Evolutionary conservation across 2,888 invertebrate genomes (phyloP), one percentile per base, ranked within the genome.

Genomic region (Dasypolia templi): DNA sequence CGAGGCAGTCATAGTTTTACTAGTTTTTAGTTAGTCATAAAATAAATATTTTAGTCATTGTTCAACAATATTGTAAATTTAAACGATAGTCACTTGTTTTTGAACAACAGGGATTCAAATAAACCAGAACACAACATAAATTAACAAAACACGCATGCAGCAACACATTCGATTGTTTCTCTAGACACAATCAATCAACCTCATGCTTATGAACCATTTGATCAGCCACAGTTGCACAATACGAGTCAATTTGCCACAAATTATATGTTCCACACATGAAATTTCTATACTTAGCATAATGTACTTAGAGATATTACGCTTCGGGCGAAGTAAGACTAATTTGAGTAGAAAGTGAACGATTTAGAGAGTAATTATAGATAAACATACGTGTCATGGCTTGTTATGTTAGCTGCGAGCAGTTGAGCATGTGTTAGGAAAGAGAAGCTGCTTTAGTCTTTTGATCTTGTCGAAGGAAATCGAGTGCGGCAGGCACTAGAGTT

Each of bases 261-360:
- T 91, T 91, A 92, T 87, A 89, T 79, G 74, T 78, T 81, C 75
- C 80, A 84, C 80, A 73, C 79, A 74, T 78, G 72, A 82, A 87
- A 87, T 87, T 82, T 81, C 86, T 86, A 84, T 89, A 87, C 85
- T 87, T 81, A 80, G 75, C 64, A 76, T 75, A 73, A 69, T 66
- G 81, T 87, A 83, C 81, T 79, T 86, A 79, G 83, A 69, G 61
- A 70, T 35, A 83, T 75, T n/a, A n/a, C 67, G 86, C 87, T 83
- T 75, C 74, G 76, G 71, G 81, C 83, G 62, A 72, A 82, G 83
- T 87, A 46, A 78, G 76, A 78, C 86, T 85, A 87, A 90, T 90
- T 91, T 88, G 80, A 81, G 79, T 70, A 78, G 90, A 91, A 91
- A 91, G 91, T 88, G 87, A 87, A 81, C 77, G 80, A 82, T 85